Base-by-base conservation (phyloP, 2,888 invertebrate genomes). In the Pediacus dermestoides region DNA sequence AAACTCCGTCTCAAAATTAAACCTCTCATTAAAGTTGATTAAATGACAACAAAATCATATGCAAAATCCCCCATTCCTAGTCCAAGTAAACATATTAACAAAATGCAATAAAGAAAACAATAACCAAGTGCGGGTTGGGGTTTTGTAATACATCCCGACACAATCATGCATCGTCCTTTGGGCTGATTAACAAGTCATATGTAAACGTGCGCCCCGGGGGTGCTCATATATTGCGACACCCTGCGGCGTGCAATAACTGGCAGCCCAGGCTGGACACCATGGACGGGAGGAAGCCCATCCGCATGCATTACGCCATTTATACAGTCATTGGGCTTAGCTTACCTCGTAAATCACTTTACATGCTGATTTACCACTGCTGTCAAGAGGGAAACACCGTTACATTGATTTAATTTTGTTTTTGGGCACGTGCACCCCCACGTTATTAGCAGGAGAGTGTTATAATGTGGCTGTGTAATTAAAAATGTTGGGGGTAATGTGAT, bases 171-270 rank as follows among this genome's bases (percentile, higher is more conserved):
- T n/a, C n/a, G n/a, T n/a, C n/a, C 30, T 28, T 9, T 25, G 45
- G 48, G 39, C 55, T 57, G 54, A 59, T 59, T 60, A 60, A 58
- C 56, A 57, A 60, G 58, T 60, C 56, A 55, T 57, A 56, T 50
- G 54, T 46, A 50, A 44, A 45, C 41, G 42, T 44, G 36, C 34
- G 48, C 42, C 50, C 31, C 42, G 39, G 51, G 59, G 59, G 54
- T 43, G 34, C 47, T 48, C 55, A 53, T 55, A 57, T 60, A 58
- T 57, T 54, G 51, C 50, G 52, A 50, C 53, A 31, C 53, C 59
- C 57, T 48, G 53, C 48, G 44, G 57, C 26, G 54, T 37, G 40
- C 50, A 51, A 54, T 57, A 55, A 51, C 46, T 44, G 52, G 39
- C 48, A 39, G 39, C 39, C n/a, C n/a, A n/a, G 35, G 40, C 34